phyloP scores from a whole-genome alignment of 1,140 invertebrate species.

The Drosophila malerkotliana region DNA sequence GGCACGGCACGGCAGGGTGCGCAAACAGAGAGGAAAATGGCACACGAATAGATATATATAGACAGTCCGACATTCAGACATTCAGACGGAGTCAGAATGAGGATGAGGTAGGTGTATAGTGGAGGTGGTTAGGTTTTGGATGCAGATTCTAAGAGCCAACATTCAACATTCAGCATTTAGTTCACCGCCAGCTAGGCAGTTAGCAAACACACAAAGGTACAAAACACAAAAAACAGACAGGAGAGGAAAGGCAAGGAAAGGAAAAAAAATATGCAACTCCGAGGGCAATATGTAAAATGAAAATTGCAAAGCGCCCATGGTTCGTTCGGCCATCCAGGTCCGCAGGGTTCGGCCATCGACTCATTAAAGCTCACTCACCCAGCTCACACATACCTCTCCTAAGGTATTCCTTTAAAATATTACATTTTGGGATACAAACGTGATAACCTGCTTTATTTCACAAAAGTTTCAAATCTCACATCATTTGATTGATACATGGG shows the following conservation, averaged over 20 bases:
- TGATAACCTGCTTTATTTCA: not conserved
- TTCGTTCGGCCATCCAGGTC: conserved; percentile 21
- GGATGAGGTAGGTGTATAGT: not conserved
- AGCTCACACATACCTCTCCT: not conserved
- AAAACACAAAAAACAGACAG: not conserved
- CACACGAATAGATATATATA: conserved; percentile 39
- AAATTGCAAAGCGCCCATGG: conserved; percentile 56
- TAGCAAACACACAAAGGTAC: conserved; percentile 58
- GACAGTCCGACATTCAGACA: conserved; percentile 52
- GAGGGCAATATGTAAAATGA: conserved; percentile 80
- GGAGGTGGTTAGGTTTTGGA: not conserved
- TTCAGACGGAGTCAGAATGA: not conserved
- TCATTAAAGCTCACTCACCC: conserved; percentile 7
- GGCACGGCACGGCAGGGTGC: conserved; percentile 49
- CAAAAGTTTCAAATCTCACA: not conserved
- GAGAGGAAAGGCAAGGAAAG: not conserved
- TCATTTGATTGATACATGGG: not conserved
- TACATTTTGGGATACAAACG: not conserved
- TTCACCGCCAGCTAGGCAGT: conserved; percentile 45
- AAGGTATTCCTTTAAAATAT: not conserved
- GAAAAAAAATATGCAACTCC: conserved; percentile 64
- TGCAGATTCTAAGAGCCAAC: conserved; percentile 52
- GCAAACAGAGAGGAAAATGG: conserved; percentile 62
- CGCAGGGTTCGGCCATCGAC: conserved; percentile 32
- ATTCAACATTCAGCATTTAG: conserved; percentile 34